Conservation (phyloP, 2,888 invertebrate genomes). For the Adelognathus sp. region DNA sequence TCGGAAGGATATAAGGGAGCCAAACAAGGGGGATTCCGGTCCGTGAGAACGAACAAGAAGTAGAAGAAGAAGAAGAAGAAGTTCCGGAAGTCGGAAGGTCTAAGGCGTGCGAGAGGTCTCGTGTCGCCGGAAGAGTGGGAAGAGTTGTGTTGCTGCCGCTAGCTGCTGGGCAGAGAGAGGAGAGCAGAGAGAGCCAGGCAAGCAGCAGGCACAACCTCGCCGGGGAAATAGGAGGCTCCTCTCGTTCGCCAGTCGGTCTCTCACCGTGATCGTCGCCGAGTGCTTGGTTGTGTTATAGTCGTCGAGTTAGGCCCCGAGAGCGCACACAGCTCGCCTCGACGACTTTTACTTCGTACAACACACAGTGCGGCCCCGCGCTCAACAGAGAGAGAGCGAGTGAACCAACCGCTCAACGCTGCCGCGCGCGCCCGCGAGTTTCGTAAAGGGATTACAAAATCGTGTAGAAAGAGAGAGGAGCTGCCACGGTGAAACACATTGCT, state of each 20-base stretch:
- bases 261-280: constrained; percentile 57
- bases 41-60: constrained; percentile 17
- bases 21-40: no score
- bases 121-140: constrained; percentile 64
- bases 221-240: constrained; percentile 59
- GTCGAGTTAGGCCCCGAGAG: constrained; percentile 22
- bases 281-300: no score
- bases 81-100: constrained; percentile 62
- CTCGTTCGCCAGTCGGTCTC: constrained; percentile 64
- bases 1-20: no score
- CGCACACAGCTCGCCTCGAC: constrained; percentile 45
- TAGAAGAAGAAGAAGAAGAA: constrained; percentile 49
- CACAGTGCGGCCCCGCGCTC: constrained; percentile 32
- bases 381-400: constrained; percentile 41
- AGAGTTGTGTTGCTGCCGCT: constrained; percentile 46
- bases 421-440: constrained; percentile 68
- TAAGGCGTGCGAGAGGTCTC: constrained; percentile 49
- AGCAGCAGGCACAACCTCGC: constrained; percentile 54
- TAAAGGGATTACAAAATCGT: constrained; percentile 77
- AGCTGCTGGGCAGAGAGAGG: constrained; percentile 47
- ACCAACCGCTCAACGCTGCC: constrained; percentile 54
- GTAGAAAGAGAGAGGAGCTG: constrained; percentile 67
- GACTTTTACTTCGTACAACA: constrained; percentile 61
- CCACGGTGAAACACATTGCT: not conserved
- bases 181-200: no score